A percentile compares a stretch with the other conserved stretches of the same genome.
These are phyloP conservation scores for Platyscapa corneri DNA, from an alignment of 1,140 invertebrate genomes.

Conservation along the genomic window DNA sequence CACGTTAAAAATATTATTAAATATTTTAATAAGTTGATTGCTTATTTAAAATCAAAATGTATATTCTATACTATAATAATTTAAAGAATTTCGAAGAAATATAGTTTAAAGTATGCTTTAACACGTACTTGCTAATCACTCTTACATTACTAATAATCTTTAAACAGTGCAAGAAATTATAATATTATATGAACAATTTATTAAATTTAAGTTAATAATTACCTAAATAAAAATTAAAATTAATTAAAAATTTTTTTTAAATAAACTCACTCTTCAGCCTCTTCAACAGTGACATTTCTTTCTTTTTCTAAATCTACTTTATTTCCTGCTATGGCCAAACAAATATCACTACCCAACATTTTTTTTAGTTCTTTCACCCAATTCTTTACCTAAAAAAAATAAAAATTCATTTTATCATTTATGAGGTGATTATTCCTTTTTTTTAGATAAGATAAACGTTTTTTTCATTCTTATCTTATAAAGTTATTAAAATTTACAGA, in stretches of 20 bases:
- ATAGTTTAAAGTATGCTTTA: no score
- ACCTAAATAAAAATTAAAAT: neutral
- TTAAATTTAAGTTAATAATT: neutral
- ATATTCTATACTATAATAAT: no score
- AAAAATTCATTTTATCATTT: neutral
- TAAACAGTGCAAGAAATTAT: no score
- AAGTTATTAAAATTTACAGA: neutral
- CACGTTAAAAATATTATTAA: no score
- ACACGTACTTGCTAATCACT: no score
- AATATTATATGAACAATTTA: neutral
- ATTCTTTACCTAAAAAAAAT: constrained; percentile 87
- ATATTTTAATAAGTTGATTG: no score
- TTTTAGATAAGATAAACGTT: constrained; percentile 1
- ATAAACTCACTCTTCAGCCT: constrained; percentile 88
- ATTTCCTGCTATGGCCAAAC: constrained; percentile 96
- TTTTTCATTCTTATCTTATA: constrained; percentile 9
- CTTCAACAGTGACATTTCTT: constrained; percentile 86
- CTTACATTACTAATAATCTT: neutral
- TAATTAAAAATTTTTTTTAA: neutral
- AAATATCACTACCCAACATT: constrained; percentile 95
- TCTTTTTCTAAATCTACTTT: constrained; percentile 97
- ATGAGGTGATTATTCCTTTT: neutral
- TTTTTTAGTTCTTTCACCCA: constrained; percentile 99
- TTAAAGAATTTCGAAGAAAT: no score
- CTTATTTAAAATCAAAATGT: no score